Evolutionary conservation across 2,888 invertebrate genomes (phyloP).

Genomic region (Drosophila subsilvestris): DNA sequence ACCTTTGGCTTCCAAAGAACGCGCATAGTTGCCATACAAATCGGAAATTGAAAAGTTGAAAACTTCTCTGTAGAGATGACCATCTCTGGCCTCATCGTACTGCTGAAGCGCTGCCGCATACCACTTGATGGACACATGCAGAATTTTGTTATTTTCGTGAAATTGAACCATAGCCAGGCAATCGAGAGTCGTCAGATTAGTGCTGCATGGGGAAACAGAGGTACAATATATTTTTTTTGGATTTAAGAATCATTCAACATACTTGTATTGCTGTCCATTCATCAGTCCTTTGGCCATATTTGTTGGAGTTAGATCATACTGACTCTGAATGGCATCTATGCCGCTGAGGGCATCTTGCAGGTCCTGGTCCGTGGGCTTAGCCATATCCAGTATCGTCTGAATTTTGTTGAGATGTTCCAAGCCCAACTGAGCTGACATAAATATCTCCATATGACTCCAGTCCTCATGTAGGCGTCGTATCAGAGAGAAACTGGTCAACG

Average conservation of each 20-base stretch:
- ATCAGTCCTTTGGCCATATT: constrained; percentile 32
- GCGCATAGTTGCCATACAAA: constrained; percentile 22
- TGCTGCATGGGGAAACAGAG: constrained; percentile 9
- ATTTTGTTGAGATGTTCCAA: neutral
- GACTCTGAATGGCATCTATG: neutral
- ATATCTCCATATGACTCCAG: constrained; percentile 37
- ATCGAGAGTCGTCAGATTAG: constrained; percentile 24
- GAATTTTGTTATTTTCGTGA: neutral
- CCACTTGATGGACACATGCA: constrained; percentile 3
- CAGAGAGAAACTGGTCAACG: constrained; percentile 38
- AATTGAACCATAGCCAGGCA: constrained; percentile 20
- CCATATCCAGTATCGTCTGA: neutral
- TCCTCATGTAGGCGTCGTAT: constrained; percentile 49
- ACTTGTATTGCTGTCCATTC: constrained; percentile 29
- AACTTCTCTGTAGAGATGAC: constrained; percentile 9
- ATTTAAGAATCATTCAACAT: neutral
- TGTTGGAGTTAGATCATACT: constrained; percentile 11
- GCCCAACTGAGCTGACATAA: constrained; percentile 11
- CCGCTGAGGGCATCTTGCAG: constrained; percentile 8
- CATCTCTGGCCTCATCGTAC: constrained; percentile 16
- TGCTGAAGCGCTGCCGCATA: constrained; percentile 14
- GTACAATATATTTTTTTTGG: too few relatives aligned
- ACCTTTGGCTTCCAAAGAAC: neutral
- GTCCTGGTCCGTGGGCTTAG: neutral
- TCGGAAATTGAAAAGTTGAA: constrained; percentile 4